A percentile compares a stretch with the other conserved stretches of the same genome.
Conservation (phyloP, 2,797 vertebrate genomes). For the Intellagama lesueurii region DNA sequence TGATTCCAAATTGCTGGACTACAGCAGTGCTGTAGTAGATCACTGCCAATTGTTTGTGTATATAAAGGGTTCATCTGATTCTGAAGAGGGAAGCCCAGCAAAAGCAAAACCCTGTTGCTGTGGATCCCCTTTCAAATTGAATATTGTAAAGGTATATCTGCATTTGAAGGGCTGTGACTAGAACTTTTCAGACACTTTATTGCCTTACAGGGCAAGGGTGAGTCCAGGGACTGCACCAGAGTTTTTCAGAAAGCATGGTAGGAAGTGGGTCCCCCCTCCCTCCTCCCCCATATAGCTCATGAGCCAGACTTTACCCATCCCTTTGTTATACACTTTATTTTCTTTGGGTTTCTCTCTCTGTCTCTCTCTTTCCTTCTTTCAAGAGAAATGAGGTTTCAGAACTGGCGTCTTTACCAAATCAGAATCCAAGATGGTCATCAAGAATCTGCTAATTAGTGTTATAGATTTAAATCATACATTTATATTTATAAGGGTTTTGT, state of each 20-base stretch:
- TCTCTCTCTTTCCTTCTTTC: too few relatives aligned
- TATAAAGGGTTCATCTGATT: neutral
- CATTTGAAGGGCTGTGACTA: neutral
- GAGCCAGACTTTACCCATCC: neutral
- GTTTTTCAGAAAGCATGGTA: neutral
- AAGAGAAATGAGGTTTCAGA: neutral
- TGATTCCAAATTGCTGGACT: constrained; percentile 5
- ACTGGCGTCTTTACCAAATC: neutral
- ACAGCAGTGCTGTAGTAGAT: neutral
- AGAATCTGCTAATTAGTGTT: neutral
- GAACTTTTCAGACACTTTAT: neutral
- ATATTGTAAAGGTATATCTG: neutral
- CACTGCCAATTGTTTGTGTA: neutral
- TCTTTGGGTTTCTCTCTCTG: neutral
- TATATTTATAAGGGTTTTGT: neutral
- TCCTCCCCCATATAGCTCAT: neutral
- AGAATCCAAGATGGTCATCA: neutral
- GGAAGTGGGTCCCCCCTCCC: too few relatives aligned
- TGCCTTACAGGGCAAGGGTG: neutral
- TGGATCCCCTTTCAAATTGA: neutral
- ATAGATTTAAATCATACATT: neutral
- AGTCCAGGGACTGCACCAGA: too few relatives aligned
- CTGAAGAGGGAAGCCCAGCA: neutral
- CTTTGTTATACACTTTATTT: too few relatives aligned
- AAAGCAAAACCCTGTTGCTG: neutral